Evolutionary conservation across 2,888 invertebrate species (phyloP).

Genomic region (Cosmia pyralina): DNA sequence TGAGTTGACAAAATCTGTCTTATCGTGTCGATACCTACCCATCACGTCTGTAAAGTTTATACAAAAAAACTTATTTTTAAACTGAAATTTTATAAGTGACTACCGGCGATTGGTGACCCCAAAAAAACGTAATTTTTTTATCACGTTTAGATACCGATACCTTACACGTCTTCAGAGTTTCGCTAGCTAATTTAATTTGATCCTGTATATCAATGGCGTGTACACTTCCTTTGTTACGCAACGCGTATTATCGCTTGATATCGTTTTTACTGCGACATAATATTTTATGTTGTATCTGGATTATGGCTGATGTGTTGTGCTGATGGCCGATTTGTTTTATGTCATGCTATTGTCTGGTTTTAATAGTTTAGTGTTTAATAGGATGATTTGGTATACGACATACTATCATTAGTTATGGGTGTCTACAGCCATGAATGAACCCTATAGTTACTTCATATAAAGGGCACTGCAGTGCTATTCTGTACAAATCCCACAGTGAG

Average conservation of each 20-base stretch:
- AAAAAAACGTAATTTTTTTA: no score
- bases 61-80: no score
- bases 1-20: no score
- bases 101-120: no score
- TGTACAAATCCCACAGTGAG: no score
- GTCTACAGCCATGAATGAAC: neutral
- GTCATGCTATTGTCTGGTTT: slow-evolving; percentile 30
- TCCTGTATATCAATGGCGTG: neutral
- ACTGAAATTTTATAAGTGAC: no score
- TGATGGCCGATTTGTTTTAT: slow-evolving; percentile 50
- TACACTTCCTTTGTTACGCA: slow-evolving; percentile 58
- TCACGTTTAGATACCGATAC: no score
- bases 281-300: slow-evolving; percentile 57
- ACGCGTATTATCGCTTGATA: slow-evolving; percentile 58
- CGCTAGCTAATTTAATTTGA: no score
- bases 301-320: slow-evolving; percentile 37
- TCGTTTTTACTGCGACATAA: slow-evolving; percentile 61
- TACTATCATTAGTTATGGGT: neutral
- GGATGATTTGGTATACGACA: slow-evolving; percentile 6
- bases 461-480: no score
- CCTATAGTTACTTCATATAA: neutral
- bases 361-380: slow-evolving; percentile 29
- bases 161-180: no score
- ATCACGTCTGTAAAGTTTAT: no score
- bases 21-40: no score